Evolutionary conservation across 2,797 vertebrate species (phyloP), one percentile per base, ranked within the genome.

Genomic region (Bovichtus diacanthus): DNA sequence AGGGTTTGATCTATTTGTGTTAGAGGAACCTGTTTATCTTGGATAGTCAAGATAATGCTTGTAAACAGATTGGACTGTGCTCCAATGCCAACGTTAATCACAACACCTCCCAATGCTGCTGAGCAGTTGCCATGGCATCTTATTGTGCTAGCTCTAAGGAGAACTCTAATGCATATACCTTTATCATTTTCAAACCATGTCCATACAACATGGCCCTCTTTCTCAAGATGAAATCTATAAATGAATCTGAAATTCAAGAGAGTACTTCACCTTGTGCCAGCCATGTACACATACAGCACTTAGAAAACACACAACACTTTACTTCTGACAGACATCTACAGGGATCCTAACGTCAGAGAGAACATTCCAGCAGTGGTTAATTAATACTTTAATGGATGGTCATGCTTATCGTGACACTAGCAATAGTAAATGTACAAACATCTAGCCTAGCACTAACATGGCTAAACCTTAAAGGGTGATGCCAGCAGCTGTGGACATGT

Each of bases 171-270:
- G 93, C 83, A 94, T 94, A 95, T 96, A 96, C 95, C 95, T 95
- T 95, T 93, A 95, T 93, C 94, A 95, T 95, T 96, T 90, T 95
- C 95, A 95, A 95, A 95, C 95, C 95, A 95, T 95, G 95, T 95
- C 94, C 94, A 96, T 95, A 95, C 93, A 96, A 95, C 93, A 95
- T 94, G 93, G 93, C 94, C 93, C 93, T 95, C 94, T 95, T 96
- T 96, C 93, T 95, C 94, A 95, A 95, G 95, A 95, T 95, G 94
- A 95, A 95, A 95, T 94, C 95, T 95, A 95, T 94, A 94, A 96
- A 95, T 95, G 94, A 96, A 95, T 96, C 95, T 95, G 95, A 94
- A 95, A 96, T 95, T 95, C 94, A 95, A 95, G 91, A 95, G 92
- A 95, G 94, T 95, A 95, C 94, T 96, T 96, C 95, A 95, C 94